Percentiles rank a stretch among this genome's conserved stretches.
Evolutionary conservation across 1,140 invertebrate species (phyloP).

Genomic region (Wasmannia auropunctata): DNA sequence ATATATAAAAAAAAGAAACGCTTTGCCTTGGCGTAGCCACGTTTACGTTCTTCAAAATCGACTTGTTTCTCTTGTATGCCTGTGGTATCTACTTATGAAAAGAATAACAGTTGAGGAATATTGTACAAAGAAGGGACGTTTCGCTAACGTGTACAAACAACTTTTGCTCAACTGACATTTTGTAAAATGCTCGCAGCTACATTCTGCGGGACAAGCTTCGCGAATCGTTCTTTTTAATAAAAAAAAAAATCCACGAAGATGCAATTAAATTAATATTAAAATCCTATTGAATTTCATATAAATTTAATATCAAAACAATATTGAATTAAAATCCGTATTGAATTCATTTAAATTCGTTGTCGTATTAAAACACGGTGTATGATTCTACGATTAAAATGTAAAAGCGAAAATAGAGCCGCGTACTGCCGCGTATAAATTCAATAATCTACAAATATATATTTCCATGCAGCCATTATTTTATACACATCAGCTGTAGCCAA

Average conservation of each 20-base stretch:
- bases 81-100: not conserved
- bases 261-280: slow-evolving; percentile 12
- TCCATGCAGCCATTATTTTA: not conserved
- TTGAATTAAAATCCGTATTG: not conserved
- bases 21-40: not conserved
- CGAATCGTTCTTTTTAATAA: not conserved
- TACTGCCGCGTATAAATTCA: not conserved
- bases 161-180: not conserved
- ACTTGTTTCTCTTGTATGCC: not conserved
- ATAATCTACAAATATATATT: not conserved
- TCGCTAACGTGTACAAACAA: not conserved
- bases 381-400: not conserved
- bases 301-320: not conserved
- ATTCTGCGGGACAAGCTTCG: not conserved
- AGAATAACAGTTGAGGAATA: not conserved
- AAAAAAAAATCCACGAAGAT: not conserved
- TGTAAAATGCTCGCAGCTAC: not conserved
- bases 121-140: not conserved
- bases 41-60: slow-evolving; percentile 6
- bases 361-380: not conserved
- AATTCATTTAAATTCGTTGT: slow-evolving; percentile 15
- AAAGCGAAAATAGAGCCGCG: not conserved
- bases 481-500: not conserved
- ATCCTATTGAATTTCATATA: not conserved
- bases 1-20: not conserved